Evolutionary conservation across 2,888 invertebrate species (phyloP), one percentile per base, ranked within the genome.

Genomic region (Cepaea hortensis): DNA sequence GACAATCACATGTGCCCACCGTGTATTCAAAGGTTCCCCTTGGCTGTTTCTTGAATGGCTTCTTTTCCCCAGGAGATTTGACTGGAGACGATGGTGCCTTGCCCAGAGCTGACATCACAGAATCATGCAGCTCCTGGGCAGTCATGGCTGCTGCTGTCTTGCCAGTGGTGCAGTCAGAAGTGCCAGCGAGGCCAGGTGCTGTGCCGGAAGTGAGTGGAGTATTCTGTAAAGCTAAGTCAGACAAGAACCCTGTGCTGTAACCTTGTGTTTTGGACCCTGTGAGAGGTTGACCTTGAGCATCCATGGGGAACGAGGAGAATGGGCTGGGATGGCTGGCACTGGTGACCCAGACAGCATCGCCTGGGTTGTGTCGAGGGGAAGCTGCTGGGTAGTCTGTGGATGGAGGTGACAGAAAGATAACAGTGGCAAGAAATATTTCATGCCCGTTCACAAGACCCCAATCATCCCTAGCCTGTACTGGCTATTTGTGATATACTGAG

Each of bases 11-110:
- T n/a, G 20, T 20, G 83, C 90, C 87, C 87, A 92, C 92, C 20
- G 82, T 89, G 79, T 92, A 91, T 84, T 90, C 90, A 84, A 89
- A 77, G 1, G 91, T 91, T 5, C 92, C 92, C 61, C 89, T 90
- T 5, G 92, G 92, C 50, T 89, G 85, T 7, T 89, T 79, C 46
- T 85, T 87, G 62, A 90, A 90, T 85, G 89, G 89, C 35, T 83
- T 86, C 83, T 89, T 90, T 81, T 91, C 90, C 62, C 89, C 88
- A 23, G 85, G 75, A n/a, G 86, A 61, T 83, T 77, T 84, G 61
- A 15, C 55, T 55, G 62, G 48, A 4, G 82, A 11, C 11, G 6
- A 20, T 15, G 65, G 15, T 35, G 35, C 46, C 20, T 83, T 75
- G n/a, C 35, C 23, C 3, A 85, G 81, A 11, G 80, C 72, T 20